phyloP scores from a whole-genome alignment of 2,797 vertebrate species.

The Semotilus atromaculatus region DNA sequence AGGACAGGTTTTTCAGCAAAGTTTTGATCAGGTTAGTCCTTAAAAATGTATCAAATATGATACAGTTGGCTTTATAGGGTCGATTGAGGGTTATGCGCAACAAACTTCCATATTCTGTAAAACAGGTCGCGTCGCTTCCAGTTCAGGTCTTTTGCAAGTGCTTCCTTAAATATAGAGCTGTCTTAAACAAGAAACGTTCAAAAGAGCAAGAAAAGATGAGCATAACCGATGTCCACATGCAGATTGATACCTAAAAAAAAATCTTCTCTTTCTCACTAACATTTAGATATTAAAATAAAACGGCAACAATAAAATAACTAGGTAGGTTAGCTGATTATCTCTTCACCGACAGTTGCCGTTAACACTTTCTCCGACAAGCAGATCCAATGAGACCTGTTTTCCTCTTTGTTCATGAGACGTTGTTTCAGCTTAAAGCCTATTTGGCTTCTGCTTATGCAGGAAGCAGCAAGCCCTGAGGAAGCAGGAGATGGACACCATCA shows the following conservation, averaged over 20 bases:
- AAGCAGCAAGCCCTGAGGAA: slow-evolving; percentile 92
- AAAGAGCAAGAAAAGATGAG: neutral
- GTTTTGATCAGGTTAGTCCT: neutral
- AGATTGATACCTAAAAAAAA: neutral
- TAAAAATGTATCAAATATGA: neutral
- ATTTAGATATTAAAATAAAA: neutral
- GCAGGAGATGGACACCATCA: slow-evolving; percentile 93
- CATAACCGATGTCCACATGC: neutral
- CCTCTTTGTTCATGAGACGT: neutral
- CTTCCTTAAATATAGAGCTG: neutral
- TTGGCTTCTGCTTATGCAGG: slow-evolving; percentile 70
- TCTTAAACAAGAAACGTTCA: neutral
- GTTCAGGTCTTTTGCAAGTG: neutral
- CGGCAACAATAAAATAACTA: neutral
- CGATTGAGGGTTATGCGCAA: neutral
- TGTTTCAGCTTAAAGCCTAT: neutral
- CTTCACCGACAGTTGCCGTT: neutral
- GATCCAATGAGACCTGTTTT: neutral
- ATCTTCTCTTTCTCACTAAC: neutral
- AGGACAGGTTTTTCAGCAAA: neutral
- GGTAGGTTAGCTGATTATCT: neutral
- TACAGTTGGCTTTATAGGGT: neutral
- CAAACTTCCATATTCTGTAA: neutral
- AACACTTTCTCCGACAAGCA: neutral
- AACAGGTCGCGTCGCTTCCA: neutral